Evolutionary conservation across 2,113 vertebrate species (phyloP).

Genomic region (Mesembrinibis cayennensis): DNA sequence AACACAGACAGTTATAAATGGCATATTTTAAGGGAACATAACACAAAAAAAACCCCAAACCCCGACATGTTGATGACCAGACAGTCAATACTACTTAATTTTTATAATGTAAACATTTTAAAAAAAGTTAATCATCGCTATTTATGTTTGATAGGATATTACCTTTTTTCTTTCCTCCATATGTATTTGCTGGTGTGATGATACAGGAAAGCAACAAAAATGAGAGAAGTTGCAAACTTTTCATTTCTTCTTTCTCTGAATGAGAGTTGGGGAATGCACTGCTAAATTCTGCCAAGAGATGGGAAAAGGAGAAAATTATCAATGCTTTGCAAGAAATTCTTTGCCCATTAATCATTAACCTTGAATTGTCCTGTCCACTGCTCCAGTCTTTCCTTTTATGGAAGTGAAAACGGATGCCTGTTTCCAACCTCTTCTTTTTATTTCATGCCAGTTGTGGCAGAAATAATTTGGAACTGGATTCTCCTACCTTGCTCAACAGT

Average conservation of each 20-base stretch:
- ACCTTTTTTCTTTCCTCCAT: slow-evolving; percentile 69
- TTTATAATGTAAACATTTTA: not conserved
- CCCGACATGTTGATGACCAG: not conserved
- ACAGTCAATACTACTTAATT: not conserved
- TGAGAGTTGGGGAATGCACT: not conserved
- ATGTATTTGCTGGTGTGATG: slow-evolving; percentile 19
- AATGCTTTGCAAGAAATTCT: slow-evolving; percentile 41
- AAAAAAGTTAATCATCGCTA: not conserved
- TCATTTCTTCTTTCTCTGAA: slow-evolving; percentile 67
- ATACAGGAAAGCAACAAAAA: slow-evolving; percentile 53
- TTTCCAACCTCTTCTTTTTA: not conserved
- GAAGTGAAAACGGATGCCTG: not conserved
- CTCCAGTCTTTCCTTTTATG: not conserved
- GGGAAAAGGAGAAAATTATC: not conserved
- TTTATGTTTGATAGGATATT: slow-evolving; percentile 37
- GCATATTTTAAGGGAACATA: not conserved
- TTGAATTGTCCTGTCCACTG: not conserved
- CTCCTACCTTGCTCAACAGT: not conserved
- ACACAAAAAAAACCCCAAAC: not conserved
- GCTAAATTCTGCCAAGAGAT: slow-evolving; percentile 56
- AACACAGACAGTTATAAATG: not conserved
- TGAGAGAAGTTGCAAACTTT: not conserved
- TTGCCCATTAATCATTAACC: slow-evolving; percentile 78
- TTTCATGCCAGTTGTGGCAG: not conserved
- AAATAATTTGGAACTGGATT: not conserved